Evolutionary conservation across 1,140 invertebrate species (phyloP), one percentile per base, ranked within the genome.

Genomic region (Neelides sp.): DNA sequence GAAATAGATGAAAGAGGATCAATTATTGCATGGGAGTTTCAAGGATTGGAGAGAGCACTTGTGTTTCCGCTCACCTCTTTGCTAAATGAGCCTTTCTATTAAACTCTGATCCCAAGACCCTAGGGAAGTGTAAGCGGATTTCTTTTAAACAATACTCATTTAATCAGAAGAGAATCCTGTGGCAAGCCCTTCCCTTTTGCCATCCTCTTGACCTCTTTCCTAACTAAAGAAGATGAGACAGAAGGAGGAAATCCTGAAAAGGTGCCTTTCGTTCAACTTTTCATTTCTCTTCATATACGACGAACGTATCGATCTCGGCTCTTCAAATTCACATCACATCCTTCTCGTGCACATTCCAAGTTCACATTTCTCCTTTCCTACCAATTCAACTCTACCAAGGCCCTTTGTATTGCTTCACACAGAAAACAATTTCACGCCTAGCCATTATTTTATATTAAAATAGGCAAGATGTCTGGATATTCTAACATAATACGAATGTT

Each of bases 41-140:
- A 13, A 39, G 23, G 1, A 20, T 13, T n/a, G 23, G 15, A 15
- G 23, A 13, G 23, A 10, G 17, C 15, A 39, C 0, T 40, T 23
- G 10, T 19, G 2, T 3, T 4, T 20, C 3, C n/a, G n/a, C n/a
- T n/a, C n/a, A n/a, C n/a, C n/a, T n/a, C n/a, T n/a, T n/a, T n/a
- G n/a, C n/a, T n/a, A n/a, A n/a, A n/a, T n/a, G n/a, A n/a, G n/a
- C n/a, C n/a, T n/a, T n/a, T n/a, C n/a, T n/a, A 17, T 1, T 20
- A 40, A 23, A 40, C 2, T 20, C 8, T 8, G 5, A 15, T 40
- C 20, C 20, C 20, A 15, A 22, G 24, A 13, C 24, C 12, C 36
- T 15, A 20, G 10, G 23, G 20, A 40, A 20, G 17, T 40, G 41
- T 26, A 43, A 43, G 41, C 20, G 41, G 41, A 43, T 43, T 43